These are phyloP conservation scores for Abramis brama DNA, from an alignment of 2,113 vertebrate species.

Conservation along the genomic window DNA sequence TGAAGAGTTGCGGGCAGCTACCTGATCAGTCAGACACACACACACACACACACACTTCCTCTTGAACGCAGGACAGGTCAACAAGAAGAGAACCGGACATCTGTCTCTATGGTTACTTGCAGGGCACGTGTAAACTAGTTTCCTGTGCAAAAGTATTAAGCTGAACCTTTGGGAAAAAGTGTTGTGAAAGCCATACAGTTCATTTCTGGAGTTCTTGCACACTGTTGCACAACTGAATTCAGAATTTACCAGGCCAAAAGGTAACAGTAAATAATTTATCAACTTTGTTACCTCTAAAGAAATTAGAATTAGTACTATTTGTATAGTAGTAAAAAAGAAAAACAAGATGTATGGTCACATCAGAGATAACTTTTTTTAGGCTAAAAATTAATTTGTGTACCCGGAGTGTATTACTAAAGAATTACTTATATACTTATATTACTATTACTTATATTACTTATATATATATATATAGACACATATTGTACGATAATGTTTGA, in stretches of 20 bases:
- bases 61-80: slow-evolving; percentile 22
- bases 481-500: not conserved
- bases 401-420: not conserved
- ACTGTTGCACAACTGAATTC: not conserved
- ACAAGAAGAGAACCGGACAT: slow-evolving; percentile 51
- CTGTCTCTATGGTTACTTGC: slow-evolving; percentile 49
- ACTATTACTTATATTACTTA: not conserved
- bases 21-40: slow-evolving; percentile 55
- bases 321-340: not conserved
- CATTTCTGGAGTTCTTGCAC: not conserved
- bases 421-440: not conserved
- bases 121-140: slow-evolving; percentile 43
- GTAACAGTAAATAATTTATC: not conserved
- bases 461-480: too few relatives aligned
- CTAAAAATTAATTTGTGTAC: not conserved
- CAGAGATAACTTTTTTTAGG: not conserved
- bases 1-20: slow-evolving; percentile 74
- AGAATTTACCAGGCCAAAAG: not conserved
- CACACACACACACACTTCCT: slow-evolving; percentile 27
- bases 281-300: not conserved
- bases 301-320: not conserved
- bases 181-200: not conserved
- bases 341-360: not conserved
- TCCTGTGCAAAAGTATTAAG: slow-evolving; percentile 44
- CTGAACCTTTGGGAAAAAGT: slow-evolving; percentile 34